Evolutionary conservation across 1,140 invertebrate genomes (phyloP).

Genomic region (Linepithema humile): DNA sequence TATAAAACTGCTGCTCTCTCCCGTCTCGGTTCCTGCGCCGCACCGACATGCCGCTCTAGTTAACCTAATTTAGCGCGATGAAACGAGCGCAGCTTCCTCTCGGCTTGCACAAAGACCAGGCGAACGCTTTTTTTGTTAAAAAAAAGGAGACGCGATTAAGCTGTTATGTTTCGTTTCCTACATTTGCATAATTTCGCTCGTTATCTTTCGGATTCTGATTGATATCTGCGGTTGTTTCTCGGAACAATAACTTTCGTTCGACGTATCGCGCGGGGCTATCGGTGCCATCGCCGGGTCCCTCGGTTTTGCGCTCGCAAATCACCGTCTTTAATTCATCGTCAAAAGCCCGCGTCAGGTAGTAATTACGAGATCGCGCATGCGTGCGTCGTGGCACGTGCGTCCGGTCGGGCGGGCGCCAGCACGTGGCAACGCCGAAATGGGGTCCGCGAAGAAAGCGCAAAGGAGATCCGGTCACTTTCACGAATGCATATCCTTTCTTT

Average conservation of each 20-base stretch:
- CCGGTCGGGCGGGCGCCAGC: constrained; percentile 39
- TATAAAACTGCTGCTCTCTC: constrained; percentile 20
- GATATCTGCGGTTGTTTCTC: constrained; percentile 24
- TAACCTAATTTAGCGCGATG: constrained; percentile 59
- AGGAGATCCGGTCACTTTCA: constrained; percentile 20
- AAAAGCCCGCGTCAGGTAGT: constrained; percentile 64
- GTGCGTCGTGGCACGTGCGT: constrained; percentile 54
- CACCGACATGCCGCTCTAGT: constrained; percentile 48
- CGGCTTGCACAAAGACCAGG: not conserved
- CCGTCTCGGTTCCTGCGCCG: constrained; percentile 28
- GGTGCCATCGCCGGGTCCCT: constrained; percentile 2
- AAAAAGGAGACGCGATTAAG: not conserved
- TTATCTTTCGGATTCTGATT: not conserved
- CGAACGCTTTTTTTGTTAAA: not conserved
- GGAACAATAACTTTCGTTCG: constrained; percentile 24
- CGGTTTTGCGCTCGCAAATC: constrained; percentile 26
- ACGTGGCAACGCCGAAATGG: constrained; percentile 47
- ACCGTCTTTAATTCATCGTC: constrained; percentile 64
- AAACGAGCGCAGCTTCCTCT: constrained; percentile 26
- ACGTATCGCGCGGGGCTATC: constrained; percentile 32
- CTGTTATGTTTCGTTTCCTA: not conserved
- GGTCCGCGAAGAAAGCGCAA: constrained; percentile 9
- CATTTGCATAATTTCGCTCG: constrained; percentile 13
- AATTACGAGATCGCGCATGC: constrained; percentile 57
- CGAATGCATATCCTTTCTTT: not conserved